Conservation (phyloP, 2,113 vertebrate genomes). For the Thermophis baileyi region DNA sequence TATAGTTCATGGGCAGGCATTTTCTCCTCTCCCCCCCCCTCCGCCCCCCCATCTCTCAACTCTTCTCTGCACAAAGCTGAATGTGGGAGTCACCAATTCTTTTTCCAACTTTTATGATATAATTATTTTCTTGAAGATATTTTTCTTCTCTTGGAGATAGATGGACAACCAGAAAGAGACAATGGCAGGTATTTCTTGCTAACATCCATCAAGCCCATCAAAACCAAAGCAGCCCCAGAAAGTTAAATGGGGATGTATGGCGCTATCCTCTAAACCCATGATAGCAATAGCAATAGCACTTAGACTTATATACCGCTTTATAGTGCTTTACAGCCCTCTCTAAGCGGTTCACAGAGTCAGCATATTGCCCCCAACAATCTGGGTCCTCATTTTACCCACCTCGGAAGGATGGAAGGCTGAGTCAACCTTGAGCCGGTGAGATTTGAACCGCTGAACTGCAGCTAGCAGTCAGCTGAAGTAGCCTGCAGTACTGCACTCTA, state of each 20-base stretch:
- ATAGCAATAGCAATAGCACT: no score
- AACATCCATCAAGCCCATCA: background rate
- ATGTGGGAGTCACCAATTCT: background rate
- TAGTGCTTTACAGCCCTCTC: no score
- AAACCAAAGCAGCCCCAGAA: background rate
- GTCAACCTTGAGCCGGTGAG: no score
- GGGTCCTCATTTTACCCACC: no score
- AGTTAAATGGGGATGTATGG: background rate
- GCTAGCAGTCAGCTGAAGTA: no score
- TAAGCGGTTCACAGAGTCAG: no score
- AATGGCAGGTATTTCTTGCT: background rate
- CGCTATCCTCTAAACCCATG: background rate
- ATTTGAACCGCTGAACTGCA: no score
- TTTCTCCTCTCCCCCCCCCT: background rate
- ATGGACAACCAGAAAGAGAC: background rate
- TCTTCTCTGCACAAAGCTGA: background rate
- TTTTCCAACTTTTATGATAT: background rate
- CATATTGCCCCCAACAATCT: no score
- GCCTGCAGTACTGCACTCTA: no score
- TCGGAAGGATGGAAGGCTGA: no score
- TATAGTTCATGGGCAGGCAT: background rate
- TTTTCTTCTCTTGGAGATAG: background rate
- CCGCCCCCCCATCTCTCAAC: background rate
- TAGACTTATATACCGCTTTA: no score
- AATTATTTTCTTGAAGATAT: background rate